Base-by-base conservation (phyloP, 53 echinoderm and acorn worm genomes). In the Glandiceps talaboti region DNA sequence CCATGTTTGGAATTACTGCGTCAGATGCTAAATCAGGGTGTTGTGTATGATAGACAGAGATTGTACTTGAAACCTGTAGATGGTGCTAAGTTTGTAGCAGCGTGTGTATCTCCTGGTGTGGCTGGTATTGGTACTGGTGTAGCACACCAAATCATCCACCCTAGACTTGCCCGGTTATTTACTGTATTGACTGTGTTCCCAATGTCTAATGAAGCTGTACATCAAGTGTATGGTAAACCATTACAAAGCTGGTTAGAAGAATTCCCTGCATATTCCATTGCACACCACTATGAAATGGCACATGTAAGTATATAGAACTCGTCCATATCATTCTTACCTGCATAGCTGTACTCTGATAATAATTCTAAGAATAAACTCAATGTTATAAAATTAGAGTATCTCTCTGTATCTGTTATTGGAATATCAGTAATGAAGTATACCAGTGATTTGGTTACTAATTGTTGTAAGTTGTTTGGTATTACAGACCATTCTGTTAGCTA, bases 211-310 rank as follows among this genome's bases (percentile, higher is more conserved):
- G 89, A 90, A 31, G 85, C 92, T 25, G 80, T 91, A 26, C 79
- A 86, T 14, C 33, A 76, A 29, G 30, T 93, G 82, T 88, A 93
- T 33, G 77, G 89, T 20, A 73, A 84, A 30, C 90, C 87, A 31
- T 81, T 93, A 30, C 88, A 90, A 73, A 86, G 87, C n/a, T 93
- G 92, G 97, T 64, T 96, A 77, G 96, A 96, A 78, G 97, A 96
- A 79, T 96, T 93, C 76, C 97, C 97, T 14, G 92, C 97, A 0
- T 96, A 96, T 79, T 96, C 97, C 1, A 80, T 96, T 28, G 87
- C 85, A 33, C 92, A 90, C 28, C 97, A 93, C 74, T 83, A 90
- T 81, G 89, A 96, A 82, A 82, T 96, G 27, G 85, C 97, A 25
- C 90, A 91, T 90, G 97, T 96, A 27, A 73, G 28, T 29, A 45